Evolutionary conservation across 2,888 invertebrate genomes (phyloP), one percentile per base, ranked within the genome.

Genomic region (Tanypteryx hageni): DNA sequence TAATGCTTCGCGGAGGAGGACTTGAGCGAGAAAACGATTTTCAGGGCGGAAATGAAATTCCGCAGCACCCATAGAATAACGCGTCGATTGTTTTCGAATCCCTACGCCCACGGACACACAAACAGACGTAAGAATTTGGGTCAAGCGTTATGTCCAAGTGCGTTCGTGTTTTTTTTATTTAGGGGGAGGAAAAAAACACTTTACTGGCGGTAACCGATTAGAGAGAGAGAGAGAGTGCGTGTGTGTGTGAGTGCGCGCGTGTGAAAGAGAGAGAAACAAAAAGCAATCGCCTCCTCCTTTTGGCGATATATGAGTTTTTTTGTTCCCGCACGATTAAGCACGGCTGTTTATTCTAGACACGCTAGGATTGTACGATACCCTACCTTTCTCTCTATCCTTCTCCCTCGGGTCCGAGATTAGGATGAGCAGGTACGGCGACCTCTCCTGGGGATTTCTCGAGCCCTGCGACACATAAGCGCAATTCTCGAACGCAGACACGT

Each of bases 41-140:
- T 64, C 16, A 14, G 14, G 27, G 76, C 76, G 76, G 76, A 76
- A 76, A 76, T 76, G 76, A 76, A 76, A 76, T 76, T 76, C 76
- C 76, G 9, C n/a, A 7, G 76, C 76, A 11, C 22, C 27, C 76
- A 76, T 13, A 8, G 76, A 76, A 76, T 76, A 76, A 76, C n/a
- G 76, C 76, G 18, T 7, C 27, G 27, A 13, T 76, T 76, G 76
- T 76, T 76, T 76, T 27, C 76, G 22, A 64, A 18, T 16, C 64
- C n/a, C 27, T 22, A 1, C 44, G 5, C 44, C 44, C 5, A 44
- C 44, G 76, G 2, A 76, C 76, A 27, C 76, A 76, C 27, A 76
- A 76, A 44, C 44, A 44, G 1, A 5, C 44, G 22, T 27, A 76
- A 27, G 76, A 13, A 76, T 76, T 76, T 27, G 76, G 76, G 76